Base-by-base conservation (phyloP, 2,797 vertebrate species). In the Epinephelus coioides region DNA sequence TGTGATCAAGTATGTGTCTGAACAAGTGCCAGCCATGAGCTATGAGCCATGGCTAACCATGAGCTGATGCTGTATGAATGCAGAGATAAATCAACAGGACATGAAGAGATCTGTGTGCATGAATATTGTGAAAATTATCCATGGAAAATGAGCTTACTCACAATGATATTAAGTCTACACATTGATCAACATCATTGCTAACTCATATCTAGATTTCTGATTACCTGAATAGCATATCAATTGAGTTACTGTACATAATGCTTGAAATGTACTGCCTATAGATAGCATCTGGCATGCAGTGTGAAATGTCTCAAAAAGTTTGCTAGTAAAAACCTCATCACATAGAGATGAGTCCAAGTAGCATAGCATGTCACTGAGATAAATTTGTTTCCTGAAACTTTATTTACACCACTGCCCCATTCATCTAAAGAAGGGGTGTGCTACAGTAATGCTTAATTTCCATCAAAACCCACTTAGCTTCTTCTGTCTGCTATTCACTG, bases 321-420 rank as follows among this genome's bases (percentile, higher is more conserved):
- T 23, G 61, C 54, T 13, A 46, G 40, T 72, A 51, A 76, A 80
- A 86, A 85, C 74, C 70, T 57, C 38, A 82, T 84, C 80, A 84
- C 59, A 73, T n/a, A 61, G 21, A 17, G 17, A 82, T 69, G 55
- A 76, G 44, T 62, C 60, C 72, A 70, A 68, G 67, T 49, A 81
- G 69, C 72, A 66, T 19, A 73, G 63, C 54, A 73, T 61, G 65
- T 72, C 68, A 73, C 23, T 40, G 67, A 83, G 54, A 88, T 61
- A 15, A 56, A 78, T 71, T 5, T 62, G 47, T 70, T 76, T 86
- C 50, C 65, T 34, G 40, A 66, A 78, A 71, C 15, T 34, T 44
- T 27, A 59, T 68, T 69, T 72, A 61, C 60, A 79, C 34, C 49
- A 44, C 38, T 46, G 40, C 6, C n/a, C 38, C 38, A 73, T 78